A percentile compares a stretch with the other conserved stretches of the same genome.
phyloP scores from a whole-genome alignment of 2,797 vertebrate genomes.

The Malacoctenus gilli region DNA sequence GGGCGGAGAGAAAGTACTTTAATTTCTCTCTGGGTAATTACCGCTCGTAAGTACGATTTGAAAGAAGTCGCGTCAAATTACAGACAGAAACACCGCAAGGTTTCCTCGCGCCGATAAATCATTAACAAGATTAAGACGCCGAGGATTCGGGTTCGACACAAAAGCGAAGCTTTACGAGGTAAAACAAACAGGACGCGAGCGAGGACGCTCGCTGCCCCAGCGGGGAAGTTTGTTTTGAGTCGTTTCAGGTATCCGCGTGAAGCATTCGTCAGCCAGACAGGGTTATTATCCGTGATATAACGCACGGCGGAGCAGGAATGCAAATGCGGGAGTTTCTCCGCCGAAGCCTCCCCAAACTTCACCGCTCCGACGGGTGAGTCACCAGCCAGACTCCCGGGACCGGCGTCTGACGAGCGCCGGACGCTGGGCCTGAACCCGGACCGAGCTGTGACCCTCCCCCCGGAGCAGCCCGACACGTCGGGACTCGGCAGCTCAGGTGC shows the following conservation, averaged over 20 bases:
- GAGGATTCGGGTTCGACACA: too few relatives aligned
- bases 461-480: constrained; percentile 28
- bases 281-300: constrained; percentile 33
- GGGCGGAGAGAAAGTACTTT: not conserved
- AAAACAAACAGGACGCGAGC: not conserved
- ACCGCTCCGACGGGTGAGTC: constrained; percentile 39
- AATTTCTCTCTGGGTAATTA: constrained; percentile 7
- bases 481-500: constrained; percentile 37
- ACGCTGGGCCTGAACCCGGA: too few relatives aligned
- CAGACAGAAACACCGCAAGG: not conserved
- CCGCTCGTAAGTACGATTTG: constrained; percentile 14
- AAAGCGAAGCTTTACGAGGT: too few relatives aligned
- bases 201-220: constrained; percentile 30
- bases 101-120: constrained; percentile 1
- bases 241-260: constrained; percentile 31
- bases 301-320: constrained; percentile 25
- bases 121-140: too few relatives aligned
- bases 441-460: too few relatives aligned
- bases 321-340: constrained; percentile 39
- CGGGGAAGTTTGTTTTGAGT: constrained; percentile 47
- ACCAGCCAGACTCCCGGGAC: constrained; percentile 18
- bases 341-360: constrained; percentile 40
- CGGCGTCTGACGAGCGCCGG: too few relatives aligned
- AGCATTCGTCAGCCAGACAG: constrained; percentile 50
- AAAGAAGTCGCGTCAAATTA: constrained; percentile 18